These are phyloP conservation scores for Anthopleura sola DNA, from an alignment of 64 coral and sea anemone species.

Conservation along the genomic window DNA sequence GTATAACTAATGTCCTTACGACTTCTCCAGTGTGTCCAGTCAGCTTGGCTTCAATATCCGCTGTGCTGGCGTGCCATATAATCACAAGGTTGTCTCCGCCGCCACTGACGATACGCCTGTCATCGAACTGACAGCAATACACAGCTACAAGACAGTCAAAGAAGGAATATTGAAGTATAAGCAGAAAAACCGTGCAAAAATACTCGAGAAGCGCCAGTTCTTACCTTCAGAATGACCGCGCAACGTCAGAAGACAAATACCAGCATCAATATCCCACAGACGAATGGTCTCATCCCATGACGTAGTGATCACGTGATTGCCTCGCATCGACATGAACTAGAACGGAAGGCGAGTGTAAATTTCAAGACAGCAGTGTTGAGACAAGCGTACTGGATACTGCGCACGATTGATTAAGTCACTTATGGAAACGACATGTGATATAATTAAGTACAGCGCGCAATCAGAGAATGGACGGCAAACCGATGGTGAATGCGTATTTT, in stretches of 20 bases:
- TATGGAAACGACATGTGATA: no score
- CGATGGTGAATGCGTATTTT: no score
- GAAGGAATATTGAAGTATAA: neutral
- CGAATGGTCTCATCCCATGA: constrained; percentile 70
- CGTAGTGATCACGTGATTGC: constrained; percentile 28
- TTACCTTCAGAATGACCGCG: constrained; percentile 60
- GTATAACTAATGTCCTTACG: neutral
- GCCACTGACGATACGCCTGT: constrained; percentile 42
- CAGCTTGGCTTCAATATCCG: constrained; percentile 6
- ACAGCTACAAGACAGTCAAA: constrained; percentile 10
- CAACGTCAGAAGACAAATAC: constrained; percentile 39
- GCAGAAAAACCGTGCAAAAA: neutral
- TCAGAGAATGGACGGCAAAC: no score
- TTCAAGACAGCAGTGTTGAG: neutral
- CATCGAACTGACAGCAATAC: constrained; percentile 60
- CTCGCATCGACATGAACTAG: constrained; percentile 24
- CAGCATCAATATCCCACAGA: constrained; percentile 33
- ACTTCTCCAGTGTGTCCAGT: constrained; percentile 58
- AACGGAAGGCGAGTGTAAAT: neutral
- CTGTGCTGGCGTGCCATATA: constrained; percentile 47
- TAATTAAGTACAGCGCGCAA: no score
- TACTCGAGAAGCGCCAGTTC: neutral
- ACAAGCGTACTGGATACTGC: no score
- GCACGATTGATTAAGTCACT: no score
- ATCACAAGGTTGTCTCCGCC: constrained; percentile 49